Base-by-base conservation (phyloP, 2,888 invertebrate genomes). In the Rhingia rostrata region DNA sequence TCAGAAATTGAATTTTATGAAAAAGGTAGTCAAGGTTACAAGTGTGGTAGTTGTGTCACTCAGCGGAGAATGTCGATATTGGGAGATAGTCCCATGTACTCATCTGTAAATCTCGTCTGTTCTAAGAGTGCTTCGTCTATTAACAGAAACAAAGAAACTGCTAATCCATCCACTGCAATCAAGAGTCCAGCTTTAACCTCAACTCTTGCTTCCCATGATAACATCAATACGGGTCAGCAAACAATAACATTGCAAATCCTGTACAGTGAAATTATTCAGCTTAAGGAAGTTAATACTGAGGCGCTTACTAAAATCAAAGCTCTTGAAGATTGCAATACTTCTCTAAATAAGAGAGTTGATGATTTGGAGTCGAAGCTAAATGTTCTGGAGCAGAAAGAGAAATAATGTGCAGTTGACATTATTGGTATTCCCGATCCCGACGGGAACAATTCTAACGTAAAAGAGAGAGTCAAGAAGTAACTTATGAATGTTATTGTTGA, bases 61-160 rank as follows among this genome's bases (percentile, higher is more conserved):
- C 58, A 70, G 45, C 30, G 70, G 58, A 70, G 69, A 60, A 67
- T 56, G 41, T 64, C 63, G 1, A 67, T 41, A 43, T 33, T 53
- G 66, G 12, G 4, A 14, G 43, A 43, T 33, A 9, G 33, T 33
- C 49, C 53, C 7, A 67, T 41, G 32, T 14, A 9, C 22, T 22
- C 49, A 10, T 33, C 49, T 39, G 4, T 43, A 41, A 37, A n/a
- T n/a, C n/a, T 30, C 10, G 5, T 32, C 12, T 32, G 32, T 43
- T 53, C 41, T 41, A 58, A 58, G 47, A 49, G 12, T 37, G 45
- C 37, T 35, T 33, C 63, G 5, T 33, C 35, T 33, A 6, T 9
- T 47, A 30, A 0, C 35, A n/a, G n/a, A n/a, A n/a, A n/a, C n/a
- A n/a, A n/a, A n/a, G n/a, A n/a, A n/a, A n/a, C n/a, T n/a, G n/a